These are phyloP conservation scores for Enteromius paludinosus DNA, from an alignment of 2,797 vertebrate species.

Conservation along the genomic window DNA sequence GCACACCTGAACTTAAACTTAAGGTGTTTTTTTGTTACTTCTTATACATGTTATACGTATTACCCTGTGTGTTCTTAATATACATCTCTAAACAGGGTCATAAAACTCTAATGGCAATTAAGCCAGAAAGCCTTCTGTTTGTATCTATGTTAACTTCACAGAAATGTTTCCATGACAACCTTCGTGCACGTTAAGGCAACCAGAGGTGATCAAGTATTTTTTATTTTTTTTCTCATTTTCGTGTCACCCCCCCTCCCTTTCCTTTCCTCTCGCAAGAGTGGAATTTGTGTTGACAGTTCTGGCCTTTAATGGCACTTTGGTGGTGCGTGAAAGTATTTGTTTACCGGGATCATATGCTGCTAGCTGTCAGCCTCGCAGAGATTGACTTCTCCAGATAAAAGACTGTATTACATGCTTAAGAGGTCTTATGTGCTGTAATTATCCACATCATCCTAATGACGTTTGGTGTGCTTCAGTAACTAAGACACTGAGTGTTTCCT, in stretches of 20 bases:
- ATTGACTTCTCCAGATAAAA: constrained; percentile 95
- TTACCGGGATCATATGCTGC: constrained; percentile 94
- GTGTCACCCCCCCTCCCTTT: neutral
- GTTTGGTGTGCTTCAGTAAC: constrained; percentile 82
- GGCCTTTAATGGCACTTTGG: constrained; percentile 98
- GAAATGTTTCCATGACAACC: constrained; percentile 99
- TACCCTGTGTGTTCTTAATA: constrained; percentile 72
- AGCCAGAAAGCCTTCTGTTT: constrained; percentile 88
- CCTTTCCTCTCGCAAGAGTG: constrained; percentile 82
- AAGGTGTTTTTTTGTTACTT: constrained; percentile 58
- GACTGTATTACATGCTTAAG: constrained; percentile 87
- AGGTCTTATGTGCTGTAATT: constrained; percentile 87
- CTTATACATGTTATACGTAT: neutral
- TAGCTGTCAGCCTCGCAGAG: constrained; percentile 89
- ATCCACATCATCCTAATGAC: constrained; percentile 87
- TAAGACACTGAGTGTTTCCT: constrained; percentile 73
- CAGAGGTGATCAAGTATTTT: constrained; percentile 95
- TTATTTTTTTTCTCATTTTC: constrained; percentile 71
- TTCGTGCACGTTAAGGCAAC: constrained; percentile 95
- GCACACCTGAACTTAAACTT: neutral
- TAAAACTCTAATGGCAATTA: constrained; percentile 91
- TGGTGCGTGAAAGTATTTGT: constrained; percentile 94
- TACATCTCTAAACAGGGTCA: constrained; percentile 80
- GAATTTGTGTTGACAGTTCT: constrained; percentile 99
- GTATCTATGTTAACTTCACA: constrained; percentile 89